Percentiles rank a stretch among this genome's conserved stretches.
phyloP scores from a whole-genome alignment of 1,140 invertebrate genomes.

The Tetranychus urticae region DNA sequence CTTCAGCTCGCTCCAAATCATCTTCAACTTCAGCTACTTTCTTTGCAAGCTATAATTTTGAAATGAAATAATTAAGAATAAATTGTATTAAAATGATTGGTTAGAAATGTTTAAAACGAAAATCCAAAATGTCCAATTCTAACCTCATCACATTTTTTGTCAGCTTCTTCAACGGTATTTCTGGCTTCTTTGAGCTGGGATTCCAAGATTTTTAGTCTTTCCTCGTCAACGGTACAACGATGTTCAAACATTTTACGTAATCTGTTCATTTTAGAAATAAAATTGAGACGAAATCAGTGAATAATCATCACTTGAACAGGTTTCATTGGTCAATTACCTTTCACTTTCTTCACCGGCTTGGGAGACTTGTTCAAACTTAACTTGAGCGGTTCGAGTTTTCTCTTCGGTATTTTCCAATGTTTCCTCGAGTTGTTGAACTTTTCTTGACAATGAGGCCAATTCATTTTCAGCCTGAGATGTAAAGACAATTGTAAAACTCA shows the following conservation, averaged over 20 bases:
- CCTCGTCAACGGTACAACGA: slow-evolving; percentile 95
- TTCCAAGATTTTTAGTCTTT: slow-evolving; percentile 95
- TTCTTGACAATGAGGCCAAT: slow-evolving; percentile 48
- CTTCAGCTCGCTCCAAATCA: slow-evolving; percentile 98
- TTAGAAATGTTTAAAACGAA: neutral
- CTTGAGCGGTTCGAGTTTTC: slow-evolving; percentile 54
- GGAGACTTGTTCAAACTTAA: slow-evolving; percentile 93
- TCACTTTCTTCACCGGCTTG: slow-evolving; percentile 97
- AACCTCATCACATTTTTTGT: slow-evolving; percentile 99
- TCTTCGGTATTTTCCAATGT: slow-evolving; percentile 28
- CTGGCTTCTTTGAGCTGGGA: slow-evolving; percentile 97
- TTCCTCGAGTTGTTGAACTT: slow-evolving; percentile 93
- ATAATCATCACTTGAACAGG: neutral
- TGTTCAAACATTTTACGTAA: slow-evolving; percentile 99
- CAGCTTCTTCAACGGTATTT: slow-evolving; percentile 97
- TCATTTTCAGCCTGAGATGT: slow-evolving; percentile 24
- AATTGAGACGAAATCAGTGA: neutral
- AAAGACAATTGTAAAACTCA: neutral
- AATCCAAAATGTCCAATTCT: neutral
- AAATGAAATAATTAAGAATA: neutral
- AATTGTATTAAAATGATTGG: neutral
- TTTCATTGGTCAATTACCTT: slow-evolving; percentile 42
- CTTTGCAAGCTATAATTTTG: slow-evolving; percentile 68
- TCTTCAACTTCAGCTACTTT: slow-evolving; percentile 99
- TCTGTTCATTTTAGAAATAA: slow-evolving; percentile 19